Conservation (phyloP, 2,888 invertebrate species). For the Agrotis ipsilon region DNA sequence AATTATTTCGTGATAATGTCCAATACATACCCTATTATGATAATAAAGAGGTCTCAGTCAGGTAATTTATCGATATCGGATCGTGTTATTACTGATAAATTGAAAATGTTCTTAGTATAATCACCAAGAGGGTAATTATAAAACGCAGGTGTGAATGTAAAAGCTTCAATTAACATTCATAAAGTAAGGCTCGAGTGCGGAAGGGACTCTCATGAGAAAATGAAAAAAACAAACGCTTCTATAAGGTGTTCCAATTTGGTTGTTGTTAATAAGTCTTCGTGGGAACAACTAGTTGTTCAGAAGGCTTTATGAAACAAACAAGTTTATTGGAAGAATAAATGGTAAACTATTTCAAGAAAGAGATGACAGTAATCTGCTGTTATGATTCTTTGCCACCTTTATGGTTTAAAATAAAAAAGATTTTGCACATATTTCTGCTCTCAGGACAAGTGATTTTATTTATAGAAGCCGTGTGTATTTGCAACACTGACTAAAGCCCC, state of each 20-base stretch:
- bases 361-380: conserved; percentile 30
- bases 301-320: conserved; percentile 44
- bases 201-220: conserved; percentile 68
- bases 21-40: conserved; percentile 69
- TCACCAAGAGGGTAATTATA: conserved; percentile 61
- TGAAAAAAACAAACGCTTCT: conserved; percentile 68
- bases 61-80: conserved; percentile 58
- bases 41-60: conserved; percentile 64
- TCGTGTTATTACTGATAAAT: conserved; percentile 59
- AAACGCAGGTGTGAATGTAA: conserved; percentile 64
- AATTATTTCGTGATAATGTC: conserved; percentile 78
- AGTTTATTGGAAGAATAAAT: conserved; percentile 33
- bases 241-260: conserved; percentile 68
- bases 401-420: background rate
- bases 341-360: conserved; percentile 32
- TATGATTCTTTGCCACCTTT: background rate
- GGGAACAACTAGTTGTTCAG: conserved; percentile 48
- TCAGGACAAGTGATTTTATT: conserved; percentile 38
- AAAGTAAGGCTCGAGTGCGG: conserved; percentile 51
- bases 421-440: conserved; percentile 22
- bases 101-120: conserved; percentile 53
- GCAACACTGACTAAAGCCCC: conserved; percentile 18
- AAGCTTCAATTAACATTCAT: conserved; percentile 67
- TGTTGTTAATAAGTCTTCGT: conserved; percentile 52
- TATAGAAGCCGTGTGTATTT: conserved; percentile 19